Base-by-base conservation (phyloP, 2,113 vertebrate species). In the Microtus oregoni region DNA sequence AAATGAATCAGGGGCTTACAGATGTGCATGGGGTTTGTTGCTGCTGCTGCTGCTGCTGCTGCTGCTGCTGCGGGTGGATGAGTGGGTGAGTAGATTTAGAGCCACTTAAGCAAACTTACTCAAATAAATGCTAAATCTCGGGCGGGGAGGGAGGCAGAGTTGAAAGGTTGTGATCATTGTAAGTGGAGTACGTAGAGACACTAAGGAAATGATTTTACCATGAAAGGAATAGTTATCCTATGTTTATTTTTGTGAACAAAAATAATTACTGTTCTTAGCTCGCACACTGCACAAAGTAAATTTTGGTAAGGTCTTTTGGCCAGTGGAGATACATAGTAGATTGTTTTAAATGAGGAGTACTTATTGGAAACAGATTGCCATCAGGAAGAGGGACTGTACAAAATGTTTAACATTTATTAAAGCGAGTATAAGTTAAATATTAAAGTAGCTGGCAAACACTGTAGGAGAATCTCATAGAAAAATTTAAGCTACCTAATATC, bases 41-140 rank as follows among this genome's bases (percentile, higher is more conserved):
- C 52, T 55, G 77, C 86, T 79, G 6, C 17, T 90, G 47, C 47
- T 47, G 47, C 47, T n/a, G n/a, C n/a, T n/a, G n/a, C n/a, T n/a
- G n/a, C n/a, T n/a, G n/a, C n/a, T n/a, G n/a, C n/a, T 83, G 41
- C 89, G 78, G 63, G 28, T 87, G 30, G 65, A 55, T 73, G 35
- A 9, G n/a, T 83, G 55, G 24, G 70, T 75, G 20, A 32, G 30
- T 55, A 55, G 68, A 72, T 91, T 73, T 95, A 52, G 52, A 96
- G 86, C 9, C 28, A 63, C 44, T 89, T 95, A 41, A 94, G 26
- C 67, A 55, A 82, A 93, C 77, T 82, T 96, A 86, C 91, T 96
- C 68, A 67, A 47, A 82, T 89, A 91, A 92, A 68, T 95, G 61
- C 67, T 83, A 63, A 76, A n/a, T 65, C 73, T 87, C 68, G 68